Percentiles rank a stretch among this genome's conserved stretches.
These are phyloP conservation scores for Antheraea mylitta DNA, from an alignment of 1,140 invertebrate genomes.

Conservation along the genomic window DNA sequence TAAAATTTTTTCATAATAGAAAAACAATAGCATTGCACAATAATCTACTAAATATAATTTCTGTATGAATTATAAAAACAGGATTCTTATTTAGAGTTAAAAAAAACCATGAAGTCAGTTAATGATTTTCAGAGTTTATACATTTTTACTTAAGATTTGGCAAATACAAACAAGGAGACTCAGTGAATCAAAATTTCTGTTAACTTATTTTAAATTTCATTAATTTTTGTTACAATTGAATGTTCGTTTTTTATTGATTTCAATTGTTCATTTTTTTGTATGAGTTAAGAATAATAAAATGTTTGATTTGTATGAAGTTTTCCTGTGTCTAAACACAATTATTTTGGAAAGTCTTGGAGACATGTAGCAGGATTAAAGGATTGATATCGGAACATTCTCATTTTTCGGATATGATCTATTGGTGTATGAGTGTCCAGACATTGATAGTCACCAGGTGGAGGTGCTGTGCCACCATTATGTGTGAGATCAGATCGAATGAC, in stretches of 20 bases:
- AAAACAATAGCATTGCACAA: too few relatives aligned
- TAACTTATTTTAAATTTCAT: constrained; percentile 5
- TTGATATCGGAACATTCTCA: constrained; percentile 56
- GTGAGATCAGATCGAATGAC: constrained; percentile 64
- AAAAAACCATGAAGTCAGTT: too few relatives aligned
- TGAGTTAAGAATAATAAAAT: constrained; percentile 6
- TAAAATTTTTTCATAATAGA: too few relatives aligned
- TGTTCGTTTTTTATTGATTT: constrained; percentile 2
- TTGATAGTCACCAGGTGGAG: constrained; percentile 61
- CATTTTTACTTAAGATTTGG: too few relatives aligned
- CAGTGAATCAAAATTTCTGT: background rate
- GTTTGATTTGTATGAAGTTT: constrained; percentile 6
- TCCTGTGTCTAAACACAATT: constrained; percentile 18
- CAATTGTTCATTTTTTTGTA: constrained; percentile 4
- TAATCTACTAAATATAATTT: too few relatives aligned
- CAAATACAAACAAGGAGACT: too few relatives aligned
- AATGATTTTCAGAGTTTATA: too few relatives aligned
- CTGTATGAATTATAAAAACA: too few relatives aligned
- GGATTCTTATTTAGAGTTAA: too few relatives aligned
- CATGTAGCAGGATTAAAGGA: constrained; percentile 62
- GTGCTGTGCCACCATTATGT: constrained; percentile 64
- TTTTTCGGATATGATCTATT: constrained; percentile 60
- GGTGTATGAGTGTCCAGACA: constrained; percentile 67
- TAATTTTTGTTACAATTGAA: constrained; percentile 8
- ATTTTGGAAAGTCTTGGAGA: constrained; percentile 51